These are phyloP conservation scores for Siphamia tubifer DNA, from an alignment of 2,113 vertebrate species.

Conservation along the genomic window DNA sequence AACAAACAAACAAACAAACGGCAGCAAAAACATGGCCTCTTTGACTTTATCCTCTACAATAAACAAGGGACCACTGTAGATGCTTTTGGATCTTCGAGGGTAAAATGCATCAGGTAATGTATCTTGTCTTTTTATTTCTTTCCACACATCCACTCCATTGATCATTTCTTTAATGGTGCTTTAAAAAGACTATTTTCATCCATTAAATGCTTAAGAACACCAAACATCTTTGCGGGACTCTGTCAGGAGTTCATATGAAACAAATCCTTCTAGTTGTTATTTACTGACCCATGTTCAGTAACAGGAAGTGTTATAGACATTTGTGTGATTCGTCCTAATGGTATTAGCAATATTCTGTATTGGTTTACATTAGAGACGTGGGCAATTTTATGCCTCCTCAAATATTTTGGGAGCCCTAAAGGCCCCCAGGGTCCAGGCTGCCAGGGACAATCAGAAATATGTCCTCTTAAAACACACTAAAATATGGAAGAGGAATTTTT, in stretches of 20 bases:
- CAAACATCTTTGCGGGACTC: background rate
- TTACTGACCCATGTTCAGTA: background rate
- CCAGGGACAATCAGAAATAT: constrained; percentile 52
- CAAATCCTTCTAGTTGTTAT: background rate
- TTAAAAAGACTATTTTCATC: too few relatives aligned
- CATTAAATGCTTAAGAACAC: too few relatives aligned
- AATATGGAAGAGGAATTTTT: constrained; percentile 51
- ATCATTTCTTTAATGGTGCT: too few relatives aligned
- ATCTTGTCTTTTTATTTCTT: too few relatives aligned
- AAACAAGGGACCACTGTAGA: too few relatives aligned
- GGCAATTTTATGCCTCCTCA: constrained; percentile 40
- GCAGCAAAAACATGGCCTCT: too few relatives aligned
- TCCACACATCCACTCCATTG: too few relatives aligned
- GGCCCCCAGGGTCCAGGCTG: constrained; percentile 22
- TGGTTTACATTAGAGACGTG: constrained; percentile 27
- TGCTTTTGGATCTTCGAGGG: too few relatives aligned
- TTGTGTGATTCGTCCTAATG: background rate
- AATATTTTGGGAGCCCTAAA: constrained; percentile 50
- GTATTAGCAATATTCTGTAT: constrained; percentile 3
- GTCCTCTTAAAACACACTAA: constrained; percentile 57
- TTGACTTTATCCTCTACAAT: too few relatives aligned
- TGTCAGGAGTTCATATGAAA: background rate
- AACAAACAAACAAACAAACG: too few relatives aligned
- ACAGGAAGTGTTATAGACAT: background rate
- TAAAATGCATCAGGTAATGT: too few relatives aligned